phyloP scores from a whole-genome alignment of 2,113 vertebrate genomes.

The Campylomormyrus tamandua region DNA sequence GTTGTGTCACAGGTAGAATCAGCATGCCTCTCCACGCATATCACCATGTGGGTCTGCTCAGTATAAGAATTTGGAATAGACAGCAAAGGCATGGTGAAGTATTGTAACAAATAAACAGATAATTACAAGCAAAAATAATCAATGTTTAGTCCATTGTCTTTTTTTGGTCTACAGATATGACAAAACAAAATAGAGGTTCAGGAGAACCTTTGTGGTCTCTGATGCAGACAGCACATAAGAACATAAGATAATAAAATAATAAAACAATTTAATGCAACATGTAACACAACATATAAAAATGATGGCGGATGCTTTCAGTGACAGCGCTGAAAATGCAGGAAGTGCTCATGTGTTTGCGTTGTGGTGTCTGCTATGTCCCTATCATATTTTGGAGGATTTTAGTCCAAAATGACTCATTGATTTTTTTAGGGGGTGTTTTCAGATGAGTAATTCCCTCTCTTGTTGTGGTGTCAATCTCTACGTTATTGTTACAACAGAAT shows the following conservation, averaged over 20 bases:
- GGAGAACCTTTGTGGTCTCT: neutral
- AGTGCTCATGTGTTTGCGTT: neutral
- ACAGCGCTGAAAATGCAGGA: neutral
- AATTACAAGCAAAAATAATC: neutral
- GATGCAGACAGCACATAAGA: neutral
- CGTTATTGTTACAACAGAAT: neutral
- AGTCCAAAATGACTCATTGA: neutral
- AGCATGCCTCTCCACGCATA: neutral
- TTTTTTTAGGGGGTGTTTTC: neutral
- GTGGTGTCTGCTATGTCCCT: neutral
- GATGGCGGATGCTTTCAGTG: neutral
- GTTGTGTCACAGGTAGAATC: neutral
- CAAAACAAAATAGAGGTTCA: neutral
- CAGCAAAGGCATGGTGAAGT: neutral
- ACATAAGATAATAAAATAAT: neutral
- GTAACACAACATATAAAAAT: neutral
- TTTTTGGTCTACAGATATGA: neutral
- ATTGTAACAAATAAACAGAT: neutral
- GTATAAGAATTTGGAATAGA: neutral
- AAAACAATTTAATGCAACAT: neutral
- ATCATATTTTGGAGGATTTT: neutral
- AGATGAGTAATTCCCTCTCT: neutral
- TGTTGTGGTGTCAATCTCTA: neutral
- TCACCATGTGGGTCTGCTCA: neutral
- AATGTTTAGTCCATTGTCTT: neutral